Conservation (phyloP, 2,888 invertebrate genomes). For the Drosophila lutescens region DNA sequence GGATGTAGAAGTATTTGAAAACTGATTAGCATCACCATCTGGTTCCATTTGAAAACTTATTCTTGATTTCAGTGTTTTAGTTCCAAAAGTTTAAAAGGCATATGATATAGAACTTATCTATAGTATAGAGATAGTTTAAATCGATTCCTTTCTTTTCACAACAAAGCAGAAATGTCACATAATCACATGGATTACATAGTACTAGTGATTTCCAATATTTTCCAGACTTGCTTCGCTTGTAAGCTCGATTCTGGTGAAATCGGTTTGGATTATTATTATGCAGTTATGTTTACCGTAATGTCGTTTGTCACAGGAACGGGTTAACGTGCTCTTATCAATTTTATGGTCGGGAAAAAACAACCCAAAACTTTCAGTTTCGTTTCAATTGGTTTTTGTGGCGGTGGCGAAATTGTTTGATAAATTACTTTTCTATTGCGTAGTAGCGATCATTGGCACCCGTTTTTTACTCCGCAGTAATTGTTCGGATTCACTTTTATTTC, state of each 20-base stretch:
- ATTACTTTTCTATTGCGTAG: slow-evolving; percentile 37
- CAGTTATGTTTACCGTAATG: slow-evolving; percentile 30
- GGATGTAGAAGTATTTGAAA: too few relatives aligned
- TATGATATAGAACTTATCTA: not conserved
- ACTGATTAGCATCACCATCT: slow-evolving; percentile 17
- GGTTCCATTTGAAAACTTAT: not conserved
- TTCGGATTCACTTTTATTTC: slow-evolving; percentile 15
- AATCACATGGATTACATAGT: not conserved
- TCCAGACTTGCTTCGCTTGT: not conserved
- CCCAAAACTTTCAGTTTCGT: slow-evolving; percentile 18
- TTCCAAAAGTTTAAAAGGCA: too few relatives aligned
- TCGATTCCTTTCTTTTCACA: not conserved
- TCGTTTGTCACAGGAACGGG: slow-evolving; percentile 10
- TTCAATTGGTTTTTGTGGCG: slow-evolving; percentile 6
- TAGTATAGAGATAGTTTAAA: not conserved
- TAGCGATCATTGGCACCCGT: slow-evolving; percentile 31
- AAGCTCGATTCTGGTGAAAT: not conserved
- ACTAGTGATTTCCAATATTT: not conserved
- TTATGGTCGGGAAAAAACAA: slow-evolving; percentile 11
- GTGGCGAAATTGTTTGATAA: slow-evolving; percentile 19
- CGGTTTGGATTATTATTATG: not conserved
- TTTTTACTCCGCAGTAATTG: slow-evolving; percentile 24
- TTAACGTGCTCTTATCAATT: slow-evolving; percentile 34
- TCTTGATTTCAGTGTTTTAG: not conserved
- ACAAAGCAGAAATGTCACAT: not conserved